Evolutionary conservation across 2,888 invertebrate genomes (phyloP), one percentile per base, ranked within the genome.

Genomic region (Cheilosia vernalis): DNA sequence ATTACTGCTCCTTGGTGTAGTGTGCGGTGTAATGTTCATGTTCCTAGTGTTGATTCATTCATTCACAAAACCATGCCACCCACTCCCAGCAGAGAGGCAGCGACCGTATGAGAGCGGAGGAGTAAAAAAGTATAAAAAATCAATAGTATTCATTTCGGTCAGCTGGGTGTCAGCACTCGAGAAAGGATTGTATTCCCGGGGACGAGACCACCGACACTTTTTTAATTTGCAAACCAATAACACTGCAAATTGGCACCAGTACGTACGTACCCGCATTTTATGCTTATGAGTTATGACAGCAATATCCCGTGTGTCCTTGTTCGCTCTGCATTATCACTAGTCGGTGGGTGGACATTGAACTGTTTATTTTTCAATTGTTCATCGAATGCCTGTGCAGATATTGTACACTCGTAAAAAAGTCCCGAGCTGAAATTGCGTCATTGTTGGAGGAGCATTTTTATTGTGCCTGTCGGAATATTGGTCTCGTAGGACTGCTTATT

Each of bases 401-500:
- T 67, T 58, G 17, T 44, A 44, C 49, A 66, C 60, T 47, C 66
- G 47, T 51, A 69, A 53, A 69, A 61, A 37, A 33, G 27, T 47
- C 17, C 55, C 27, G 47, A 55, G 37, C 6, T 13, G n/a, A 19
- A 70, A 78, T 78, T 56, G 78, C 78, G 69, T 78, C 78, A 78
- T 78, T 78, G 69, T 78, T 70, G 56, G 49, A 63, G 67, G 70
- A 49, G 49, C 37, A 10, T 24, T 40, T 63, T 55, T 33, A 44
- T 9, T 5, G 67, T 44, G 21, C 24, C 42, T 47, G 19, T 55
- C 37, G 76, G 55, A 63, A 67, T 63, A 69, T 58, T 51, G 33
- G 47, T 24, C 69, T 33, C 63, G 17, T 17, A 61, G 81, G 74
- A 81, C 56, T 77, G 47, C 66, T 66, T 70, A 64, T 77, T 42